These are phyloP conservation scores for Embiotoca jacksoni DNA, from an alignment of 2,113 vertebrate species.

Conservation along the genomic window DNA sequence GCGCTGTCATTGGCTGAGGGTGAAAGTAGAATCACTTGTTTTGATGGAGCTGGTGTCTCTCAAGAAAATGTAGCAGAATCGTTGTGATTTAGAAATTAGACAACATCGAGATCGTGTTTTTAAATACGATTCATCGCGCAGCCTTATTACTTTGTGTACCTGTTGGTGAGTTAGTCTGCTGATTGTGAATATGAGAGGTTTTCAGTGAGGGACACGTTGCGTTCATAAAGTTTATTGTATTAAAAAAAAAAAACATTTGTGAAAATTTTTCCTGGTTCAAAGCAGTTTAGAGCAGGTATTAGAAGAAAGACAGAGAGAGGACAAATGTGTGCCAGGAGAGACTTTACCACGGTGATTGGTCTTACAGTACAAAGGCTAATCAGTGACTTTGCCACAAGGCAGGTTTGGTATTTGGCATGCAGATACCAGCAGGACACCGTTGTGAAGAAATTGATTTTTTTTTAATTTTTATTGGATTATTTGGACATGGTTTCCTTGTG, in stretches of 20 bases:
- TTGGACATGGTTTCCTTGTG: constrained; percentile 41
- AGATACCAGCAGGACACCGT: constrained; percentile 39
- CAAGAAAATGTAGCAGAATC: too few species aligned
- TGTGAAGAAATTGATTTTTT: constrained; percentile 31
- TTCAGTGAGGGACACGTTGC: too few species aligned
- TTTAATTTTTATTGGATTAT: constrained; percentile 53
- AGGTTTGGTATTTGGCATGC: constrained; percentile 41
- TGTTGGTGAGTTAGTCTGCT: too few species aligned
- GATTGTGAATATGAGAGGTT: too few species aligned
- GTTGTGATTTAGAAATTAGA: too few species aligned
- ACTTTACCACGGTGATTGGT: constrained; percentile 23
- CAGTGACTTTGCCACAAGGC: constrained; percentile 41
- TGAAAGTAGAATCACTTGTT: too few species aligned
- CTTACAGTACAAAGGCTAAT: constrained; percentile 36
- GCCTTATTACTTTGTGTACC: too few species aligned
- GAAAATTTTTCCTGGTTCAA: neutral
- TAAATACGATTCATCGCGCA: too few species aligned
- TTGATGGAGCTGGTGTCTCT: too few species aligned
- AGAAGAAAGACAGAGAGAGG: constrained; percentile 3
- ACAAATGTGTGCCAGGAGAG: constrained; percentile 19
- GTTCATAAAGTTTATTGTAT: neutral
- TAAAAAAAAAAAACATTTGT: too few species aligned
- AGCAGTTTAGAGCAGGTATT: neutral
- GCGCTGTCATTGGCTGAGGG: too few species aligned
- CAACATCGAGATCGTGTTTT: too few species aligned